Evolutionary conservation across 1,140 invertebrate genomes (phyloP).

Genomic region (Sarcophaga bullata): DNA sequence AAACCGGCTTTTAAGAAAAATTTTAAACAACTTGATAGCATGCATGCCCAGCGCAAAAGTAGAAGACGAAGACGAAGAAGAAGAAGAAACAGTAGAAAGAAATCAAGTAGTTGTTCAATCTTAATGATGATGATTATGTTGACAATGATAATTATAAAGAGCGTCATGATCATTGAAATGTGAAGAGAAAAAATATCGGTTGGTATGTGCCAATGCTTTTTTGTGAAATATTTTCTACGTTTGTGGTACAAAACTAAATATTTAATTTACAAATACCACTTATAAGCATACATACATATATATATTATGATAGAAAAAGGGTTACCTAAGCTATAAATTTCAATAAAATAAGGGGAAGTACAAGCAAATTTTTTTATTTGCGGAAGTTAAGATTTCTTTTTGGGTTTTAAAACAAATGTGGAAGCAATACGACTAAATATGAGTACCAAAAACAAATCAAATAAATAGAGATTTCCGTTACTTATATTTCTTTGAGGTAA

Average conservation of each 20-base stretch:
- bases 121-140: slow-evolving; percentile 23
- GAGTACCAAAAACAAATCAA: too few species aligned
- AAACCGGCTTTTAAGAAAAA: background rate
- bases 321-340: background rate
- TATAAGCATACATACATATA: background rate
- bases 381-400: too few species aligned
- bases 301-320: too few species aligned
- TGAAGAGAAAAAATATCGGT: background rate
- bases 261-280: background rate
- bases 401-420: too few species aligned
- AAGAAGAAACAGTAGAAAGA: too few species aligned
- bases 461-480: too few species aligned
- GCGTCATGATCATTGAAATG: background rate
- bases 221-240: background rate
- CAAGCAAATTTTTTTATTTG: too few species aligned
- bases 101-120: background rate
- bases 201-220: slow-evolving; percentile 5
- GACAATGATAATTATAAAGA: background rate
- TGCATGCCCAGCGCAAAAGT: too few species aligned
- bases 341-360: too few species aligned
- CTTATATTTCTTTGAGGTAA: too few species aligned
- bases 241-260: background rate
- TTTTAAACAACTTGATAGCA: background rate
- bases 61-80: too few species aligned
- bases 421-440: too few species aligned